A percentile compares a stretch with the other conserved stretches of the same genome.
phyloP scores from a whole-genome alignment of 1,140 invertebrate species.

The Drosophila prosaltans region DNA sequence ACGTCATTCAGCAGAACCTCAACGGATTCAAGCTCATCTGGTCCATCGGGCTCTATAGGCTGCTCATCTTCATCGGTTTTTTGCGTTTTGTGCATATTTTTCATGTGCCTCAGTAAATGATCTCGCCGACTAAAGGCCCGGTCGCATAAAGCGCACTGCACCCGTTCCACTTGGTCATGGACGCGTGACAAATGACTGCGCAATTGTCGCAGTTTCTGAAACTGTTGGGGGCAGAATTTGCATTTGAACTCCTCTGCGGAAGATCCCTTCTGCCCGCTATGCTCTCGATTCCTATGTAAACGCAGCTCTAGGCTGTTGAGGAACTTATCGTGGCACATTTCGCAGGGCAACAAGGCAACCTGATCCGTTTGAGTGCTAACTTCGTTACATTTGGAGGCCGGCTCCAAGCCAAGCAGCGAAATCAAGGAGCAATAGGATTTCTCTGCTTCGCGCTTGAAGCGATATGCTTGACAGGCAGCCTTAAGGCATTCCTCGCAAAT shows the following conservation, averaged over 20 bases:
- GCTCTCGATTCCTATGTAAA: conserved; percentile 59
- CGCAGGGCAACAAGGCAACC: conserved; percentile 62
- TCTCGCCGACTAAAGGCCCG: conserved; percentile 64
- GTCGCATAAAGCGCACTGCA: conserved; percentile 59
- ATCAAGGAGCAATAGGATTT: conserved; percentile 67
- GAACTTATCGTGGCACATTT: conserved; percentile 69
- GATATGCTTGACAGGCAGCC: conserved; percentile 64
- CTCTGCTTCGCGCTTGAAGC: conserved; percentile 68
- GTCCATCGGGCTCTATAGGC: conserved; percentile 40
- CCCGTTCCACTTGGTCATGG: conserved; percentile 50
- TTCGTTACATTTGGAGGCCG: conserved; percentile 39
- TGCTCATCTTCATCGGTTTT: conserved; percentile 34
- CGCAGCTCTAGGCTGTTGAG: conserved; percentile 59
- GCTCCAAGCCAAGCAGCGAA: conserved; percentile 45
- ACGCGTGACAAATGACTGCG: conserved; percentile 56
- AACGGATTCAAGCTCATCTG: conserved; percentile 56
- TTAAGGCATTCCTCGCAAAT: conserved; percentile 68
- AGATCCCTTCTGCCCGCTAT: conserved; percentile 18
- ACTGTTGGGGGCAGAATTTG: conserved; percentile 59
- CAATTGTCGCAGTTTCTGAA: conserved; percentile 59
- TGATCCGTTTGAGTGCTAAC: conserved; percentile 73
- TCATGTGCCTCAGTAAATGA: conserved; percentile 68
- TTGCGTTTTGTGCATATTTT: conserved; percentile 52
- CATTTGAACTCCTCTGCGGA: conserved; percentile 53
- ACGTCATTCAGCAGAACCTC: conserved; percentile 55